phyloP scores from a whole-genome alignment of 2,113 vertebrate species.

The Phainopepla nitens region DNA sequence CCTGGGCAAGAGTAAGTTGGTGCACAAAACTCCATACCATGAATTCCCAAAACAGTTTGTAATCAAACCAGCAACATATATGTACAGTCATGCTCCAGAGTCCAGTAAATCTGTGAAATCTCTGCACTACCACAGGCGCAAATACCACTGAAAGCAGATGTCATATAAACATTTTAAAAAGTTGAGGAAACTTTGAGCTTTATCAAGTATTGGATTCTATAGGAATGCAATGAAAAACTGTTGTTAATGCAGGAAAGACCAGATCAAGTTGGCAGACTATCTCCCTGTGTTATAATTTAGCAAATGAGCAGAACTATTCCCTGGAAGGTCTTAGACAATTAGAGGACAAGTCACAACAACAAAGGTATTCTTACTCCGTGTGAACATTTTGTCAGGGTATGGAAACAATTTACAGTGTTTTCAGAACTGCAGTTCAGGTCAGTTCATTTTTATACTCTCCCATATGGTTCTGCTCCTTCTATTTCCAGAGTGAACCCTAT shows the following conservation, averaged over 20 bases:
- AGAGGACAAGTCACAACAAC: slow-evolving; percentile 16
- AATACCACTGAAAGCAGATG: background rate
- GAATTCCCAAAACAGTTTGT: background rate
- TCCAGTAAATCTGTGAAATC: background rate
- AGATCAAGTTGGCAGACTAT: background rate
- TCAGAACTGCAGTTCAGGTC: slow-evolving; percentile 37
- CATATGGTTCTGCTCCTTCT: slow-evolving; percentile 40
- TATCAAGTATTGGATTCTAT: background rate
- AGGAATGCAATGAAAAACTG: background rate
- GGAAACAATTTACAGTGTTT: slow-evolving; percentile 61
- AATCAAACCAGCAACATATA: background rate
- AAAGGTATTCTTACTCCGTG: background rate
- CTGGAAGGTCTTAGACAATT: slow-evolving; percentile 4
- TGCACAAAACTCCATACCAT: background rate
- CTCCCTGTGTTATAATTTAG: background rate
- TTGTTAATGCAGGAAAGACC: background rate
- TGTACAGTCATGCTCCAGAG: background rate
- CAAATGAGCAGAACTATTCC: background rate
- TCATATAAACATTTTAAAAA: background rate
- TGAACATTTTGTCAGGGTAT: slow-evolving; percentile 42
- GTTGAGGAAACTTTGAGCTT: background rate
- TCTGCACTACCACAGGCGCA: background rate
- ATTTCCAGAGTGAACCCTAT: slow-evolving; percentile 55
- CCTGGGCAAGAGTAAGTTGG: background rate
- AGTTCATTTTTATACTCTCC: slow-evolving; percentile 56